Conservation (phyloP, 2,797 vertebrate species). For the Diglossa cyanea region DNA sequence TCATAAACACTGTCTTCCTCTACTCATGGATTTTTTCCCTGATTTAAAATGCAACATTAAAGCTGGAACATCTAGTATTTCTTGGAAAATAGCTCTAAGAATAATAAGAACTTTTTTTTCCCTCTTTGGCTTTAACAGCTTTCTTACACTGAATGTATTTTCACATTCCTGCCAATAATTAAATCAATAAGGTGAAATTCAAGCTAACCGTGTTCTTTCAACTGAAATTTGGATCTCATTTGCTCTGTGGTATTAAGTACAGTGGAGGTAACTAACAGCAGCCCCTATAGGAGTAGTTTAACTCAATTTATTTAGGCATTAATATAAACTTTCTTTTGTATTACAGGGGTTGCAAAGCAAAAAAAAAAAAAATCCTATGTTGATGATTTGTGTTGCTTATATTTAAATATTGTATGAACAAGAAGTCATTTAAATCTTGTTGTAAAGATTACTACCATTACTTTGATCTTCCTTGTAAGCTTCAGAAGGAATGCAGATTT, state of each 20-base stretch:
- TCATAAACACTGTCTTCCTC: neutral
- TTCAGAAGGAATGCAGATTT: neutral
- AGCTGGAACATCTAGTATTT: conserved; percentile 10
- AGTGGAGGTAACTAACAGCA: conserved; percentile 28
- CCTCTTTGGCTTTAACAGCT: neutral
- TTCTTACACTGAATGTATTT: conserved; percentile 40
- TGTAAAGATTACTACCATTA: neutral
- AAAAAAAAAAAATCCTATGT: neutral
- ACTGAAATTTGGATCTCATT: conserved; percentile 21
- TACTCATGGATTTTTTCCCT: neutral
- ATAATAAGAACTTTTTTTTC: neutral
- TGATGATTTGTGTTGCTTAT: neutral
- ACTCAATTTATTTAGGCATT: conserved; percentile 1
- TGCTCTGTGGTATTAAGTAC: neutral
- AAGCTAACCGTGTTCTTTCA: conserved; percentile 14
- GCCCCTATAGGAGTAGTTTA: neutral
- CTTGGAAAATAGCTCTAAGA: conserved; percentile 25
- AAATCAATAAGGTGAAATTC: conserved; percentile 35
- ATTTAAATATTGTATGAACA: neutral
- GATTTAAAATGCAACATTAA: neutral
- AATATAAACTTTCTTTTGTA: neutral
- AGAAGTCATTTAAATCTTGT: neutral
- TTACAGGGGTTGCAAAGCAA: neutral
- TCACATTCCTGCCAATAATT: conserved; percentile 27
- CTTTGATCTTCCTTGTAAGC: neutral